A percentile compares a stretch with the other conserved stretches of the same genome.
phyloP scores from a whole-genome alignment of 2,888 invertebrate genomes.

The Steinernema carpocapsae region DNA sequence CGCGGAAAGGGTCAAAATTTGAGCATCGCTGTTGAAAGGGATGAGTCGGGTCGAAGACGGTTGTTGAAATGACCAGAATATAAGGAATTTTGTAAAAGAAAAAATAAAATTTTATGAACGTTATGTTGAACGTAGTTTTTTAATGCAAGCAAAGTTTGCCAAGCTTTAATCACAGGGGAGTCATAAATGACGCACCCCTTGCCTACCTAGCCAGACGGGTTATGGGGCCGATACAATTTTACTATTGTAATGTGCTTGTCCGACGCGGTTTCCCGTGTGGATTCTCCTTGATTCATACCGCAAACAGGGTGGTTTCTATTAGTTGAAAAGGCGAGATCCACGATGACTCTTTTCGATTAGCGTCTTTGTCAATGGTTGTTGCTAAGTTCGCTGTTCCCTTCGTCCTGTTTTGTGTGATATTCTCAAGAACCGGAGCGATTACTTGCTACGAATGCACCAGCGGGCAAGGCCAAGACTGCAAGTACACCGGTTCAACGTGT shows the following conservation, averaged over 20 bases:
- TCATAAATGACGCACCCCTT: constrained; percentile 5
- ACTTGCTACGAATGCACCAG: constrained; percentile 42
- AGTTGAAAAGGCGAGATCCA: neutral
- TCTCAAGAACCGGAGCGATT: constrained; percentile 6
- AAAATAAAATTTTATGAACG: too few relatives aligned
- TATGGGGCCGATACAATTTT: neutral
- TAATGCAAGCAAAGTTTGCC: neutral
- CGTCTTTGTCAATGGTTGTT: too few relatives aligned
- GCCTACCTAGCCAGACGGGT: neutral
- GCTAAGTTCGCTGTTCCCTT: too few relatives aligned
- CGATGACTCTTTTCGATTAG: too few relatives aligned
- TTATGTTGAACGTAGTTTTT: too few relatives aligned
- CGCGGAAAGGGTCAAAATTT: neutral
- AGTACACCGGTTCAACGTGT: constrained; percentile 41
- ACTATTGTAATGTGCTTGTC: neutral
- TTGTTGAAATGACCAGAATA: too few relatives aligned
- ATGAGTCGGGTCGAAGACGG: too few relatives aligned
- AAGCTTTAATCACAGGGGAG: neutral
- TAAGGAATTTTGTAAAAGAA: too few relatives aligned
- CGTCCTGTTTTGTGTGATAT: neutral
- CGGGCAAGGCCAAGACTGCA: constrained; percentile 40
- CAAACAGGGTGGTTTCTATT: constrained; percentile 10
- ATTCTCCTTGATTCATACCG: constrained; percentile 17
- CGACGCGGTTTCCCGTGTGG: neutral
- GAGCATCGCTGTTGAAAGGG: too few relatives aligned